Evolutionary conservation across 2,888 invertebrate genomes (phyloP).

Genomic region (Agrypnus murinus): DNA sequence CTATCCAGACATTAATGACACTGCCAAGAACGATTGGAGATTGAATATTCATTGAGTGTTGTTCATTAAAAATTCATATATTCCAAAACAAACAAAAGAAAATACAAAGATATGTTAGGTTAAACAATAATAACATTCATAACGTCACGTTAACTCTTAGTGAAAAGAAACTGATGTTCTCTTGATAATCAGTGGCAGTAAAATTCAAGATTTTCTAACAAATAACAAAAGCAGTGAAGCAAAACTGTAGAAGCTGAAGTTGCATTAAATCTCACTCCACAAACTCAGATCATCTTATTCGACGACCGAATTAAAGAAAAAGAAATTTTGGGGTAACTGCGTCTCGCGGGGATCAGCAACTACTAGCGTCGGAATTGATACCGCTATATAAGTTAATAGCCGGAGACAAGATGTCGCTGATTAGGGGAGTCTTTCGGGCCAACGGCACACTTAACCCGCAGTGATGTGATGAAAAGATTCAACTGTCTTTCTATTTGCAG

Average conservation of each 20-base stretch:
- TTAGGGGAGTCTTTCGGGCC: constrained; percentile 63
- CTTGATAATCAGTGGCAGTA: not conserved
- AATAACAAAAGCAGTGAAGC: constrained; percentile 27
- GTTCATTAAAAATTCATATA: too few species aligned
- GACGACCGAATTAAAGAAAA: constrained; percentile 56
- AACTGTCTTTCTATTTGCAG: constrained; percentile 11
- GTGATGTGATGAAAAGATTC: constrained; percentile 54
- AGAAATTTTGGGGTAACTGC: constrained; percentile 54
- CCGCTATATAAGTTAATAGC: constrained; percentile 72
- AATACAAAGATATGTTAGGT: too few species aligned
- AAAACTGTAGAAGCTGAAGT: constrained; percentile 16
- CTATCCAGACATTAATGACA: too few species aligned
- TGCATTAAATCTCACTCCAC: constrained; percentile 43
- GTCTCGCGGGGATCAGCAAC: constrained; percentile 59
- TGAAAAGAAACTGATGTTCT: not conserved
- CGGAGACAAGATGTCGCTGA: constrained; percentile 71
- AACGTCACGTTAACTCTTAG: too few species aligned
- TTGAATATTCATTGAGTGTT: too few species aligned
- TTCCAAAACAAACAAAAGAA: too few species aligned
- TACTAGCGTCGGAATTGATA: constrained; percentile 68
- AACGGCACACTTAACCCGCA: constrained; percentile 51
- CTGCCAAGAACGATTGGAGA: too few species aligned
- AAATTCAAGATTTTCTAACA: not conserved
- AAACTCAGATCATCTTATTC: constrained; percentile 44
- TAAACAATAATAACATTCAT: too few species aligned